Evolutionary conservation across 2,888 invertebrate species (phyloP), one percentile per base, ranked within the genome.

Genomic region (Entomobrya multifasciata): DNA sequence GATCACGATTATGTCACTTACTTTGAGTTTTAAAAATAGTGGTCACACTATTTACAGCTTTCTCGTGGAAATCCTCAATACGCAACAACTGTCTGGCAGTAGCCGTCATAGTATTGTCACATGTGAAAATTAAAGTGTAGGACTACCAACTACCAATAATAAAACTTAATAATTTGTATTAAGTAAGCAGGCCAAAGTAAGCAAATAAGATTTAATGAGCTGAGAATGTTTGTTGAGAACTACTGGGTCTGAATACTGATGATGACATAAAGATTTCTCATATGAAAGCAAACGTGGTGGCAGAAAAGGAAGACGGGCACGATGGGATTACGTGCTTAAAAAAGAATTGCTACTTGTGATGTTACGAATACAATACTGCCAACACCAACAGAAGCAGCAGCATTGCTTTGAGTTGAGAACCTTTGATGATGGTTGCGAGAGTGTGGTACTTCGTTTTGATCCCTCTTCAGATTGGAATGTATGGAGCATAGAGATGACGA

Each of bases 151-250:
- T 17, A 49, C 30, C 52, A 52, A 49, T 52, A 30, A 30, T 30
- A 10, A 57, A 10, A 57, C 4, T 36, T 25, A 74, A 52, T 52
- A 52, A 74, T 30, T 27, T 49, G 47, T 47, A 74, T 25, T 52
- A 74, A 74, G 74, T n/a, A 74, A 30, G 74, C 47, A 72, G 25
- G 22, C 49, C 52, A 74, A 74, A 49, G 49, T 74, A 36, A 74
- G 74, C 52, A 74, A 74, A 74, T 74, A 74, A 52, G 74, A 74
- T 74, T 74, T 74, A 74, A 74, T 74, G 74, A 74, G 52, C 74
- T 74, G 74, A 30, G 74, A 74, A 74, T 74, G 74, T 74, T 74
- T 74, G 74, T 30, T 49, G 22, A 74, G 74, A 36, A 1, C 30
- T 49, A 52, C 74, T 74, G n/a, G 52, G 30, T 49, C 52, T 52